Conservation (phyloP, 2,888 invertebrate species). For the Hypomecis punctinalis region DNA sequence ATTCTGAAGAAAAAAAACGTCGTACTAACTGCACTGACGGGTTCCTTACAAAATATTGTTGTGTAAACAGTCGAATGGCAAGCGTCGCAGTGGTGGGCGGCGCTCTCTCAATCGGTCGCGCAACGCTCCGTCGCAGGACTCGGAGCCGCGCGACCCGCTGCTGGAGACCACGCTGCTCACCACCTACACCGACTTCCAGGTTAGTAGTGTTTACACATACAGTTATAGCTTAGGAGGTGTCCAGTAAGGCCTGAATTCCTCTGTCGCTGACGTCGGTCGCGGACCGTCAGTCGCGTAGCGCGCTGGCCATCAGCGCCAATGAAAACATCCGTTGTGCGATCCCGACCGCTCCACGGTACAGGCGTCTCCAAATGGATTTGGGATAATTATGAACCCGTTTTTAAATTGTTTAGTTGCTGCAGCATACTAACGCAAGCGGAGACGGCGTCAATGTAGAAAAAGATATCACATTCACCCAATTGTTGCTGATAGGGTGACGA, state of each 20-base stretch:
- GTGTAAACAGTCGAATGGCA: constrained; percentile 63
- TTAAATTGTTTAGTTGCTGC: constrained; percentile 39
- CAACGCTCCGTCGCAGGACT: constrained; percentile 55
- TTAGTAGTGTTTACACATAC: constrained; percentile 37
- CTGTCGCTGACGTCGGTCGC: constrained; percentile 17
- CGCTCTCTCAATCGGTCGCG: constrained; percentile 58
- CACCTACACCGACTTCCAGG: constrained; percentile 78
- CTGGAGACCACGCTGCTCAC: constrained; percentile 75
- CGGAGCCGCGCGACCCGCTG: constrained; percentile 59
- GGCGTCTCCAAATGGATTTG: constrained; percentile 30
- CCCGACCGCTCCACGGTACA: constrained; percentile 31
- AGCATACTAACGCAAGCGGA: too few relatives aligned
- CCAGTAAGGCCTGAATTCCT: constrained; percentile 19
- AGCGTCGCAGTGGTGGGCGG: constrained; percentile 68
- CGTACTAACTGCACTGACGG: too few relatives aligned
- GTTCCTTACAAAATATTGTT: not conserved
- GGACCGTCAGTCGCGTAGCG: constrained; percentile 30
- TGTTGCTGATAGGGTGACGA: too few relatives aligned
- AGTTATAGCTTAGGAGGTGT: not conserved
- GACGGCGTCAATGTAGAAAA: too few relatives aligned
- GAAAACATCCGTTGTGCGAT: constrained; percentile 31
- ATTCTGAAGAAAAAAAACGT: too few relatives aligned
- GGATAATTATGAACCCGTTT: constrained; percentile 7
- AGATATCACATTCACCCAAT: too few relatives aligned
- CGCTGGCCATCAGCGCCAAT: constrained; percentile 2